These are phyloP conservation scores for Azorinus chamasolen DNA, from an alignment of 2,888 invertebrate genomes.

Conservation along the genomic window DNA sequence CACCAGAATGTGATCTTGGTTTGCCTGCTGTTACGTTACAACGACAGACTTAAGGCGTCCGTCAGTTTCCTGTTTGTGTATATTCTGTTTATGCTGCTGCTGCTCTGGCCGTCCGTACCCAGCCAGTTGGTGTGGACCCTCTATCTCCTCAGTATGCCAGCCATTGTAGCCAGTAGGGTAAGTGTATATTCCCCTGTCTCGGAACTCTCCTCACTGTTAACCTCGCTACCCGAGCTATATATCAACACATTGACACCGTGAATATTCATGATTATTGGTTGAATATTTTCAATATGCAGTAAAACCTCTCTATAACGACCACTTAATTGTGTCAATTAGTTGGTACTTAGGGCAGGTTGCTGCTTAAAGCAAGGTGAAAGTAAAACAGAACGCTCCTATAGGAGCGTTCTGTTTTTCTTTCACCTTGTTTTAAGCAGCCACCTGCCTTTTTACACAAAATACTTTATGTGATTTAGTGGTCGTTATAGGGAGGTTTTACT, in stretches of 20 bases:
- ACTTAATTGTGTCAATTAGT: no score
- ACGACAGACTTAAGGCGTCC: constrained; percentile 57
- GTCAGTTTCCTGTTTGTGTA: constrained; percentile 64
- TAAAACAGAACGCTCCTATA: no score
- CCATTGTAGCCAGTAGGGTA: constrained; percentile 65
- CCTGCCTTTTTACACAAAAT: no score
- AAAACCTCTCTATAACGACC: no score
- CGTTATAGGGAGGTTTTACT: background rate
- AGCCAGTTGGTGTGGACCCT: constrained; percentile 51
- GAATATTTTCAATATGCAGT: no score
- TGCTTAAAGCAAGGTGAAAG: no score
- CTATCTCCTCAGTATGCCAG: constrained; percentile 67
- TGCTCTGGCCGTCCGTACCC: constrained; percentile 65
- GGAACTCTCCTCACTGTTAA: background rate
- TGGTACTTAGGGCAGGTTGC: no score
- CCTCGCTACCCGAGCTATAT: no score
- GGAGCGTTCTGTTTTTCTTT: no score
- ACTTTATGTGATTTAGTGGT: background rate
- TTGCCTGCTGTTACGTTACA: constrained; percentile 65
- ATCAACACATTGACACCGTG: no score
- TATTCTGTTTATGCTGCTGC: constrained; percentile 56
- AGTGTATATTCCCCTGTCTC: constrained; percentile 12
- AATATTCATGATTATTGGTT: no score
- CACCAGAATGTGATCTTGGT: constrained; percentile 66
- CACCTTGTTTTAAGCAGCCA: no score